Evolutionary conservation across 2,888 invertebrate genomes (phyloP).

Genomic region (Phymatocera aterrima): DNA sequence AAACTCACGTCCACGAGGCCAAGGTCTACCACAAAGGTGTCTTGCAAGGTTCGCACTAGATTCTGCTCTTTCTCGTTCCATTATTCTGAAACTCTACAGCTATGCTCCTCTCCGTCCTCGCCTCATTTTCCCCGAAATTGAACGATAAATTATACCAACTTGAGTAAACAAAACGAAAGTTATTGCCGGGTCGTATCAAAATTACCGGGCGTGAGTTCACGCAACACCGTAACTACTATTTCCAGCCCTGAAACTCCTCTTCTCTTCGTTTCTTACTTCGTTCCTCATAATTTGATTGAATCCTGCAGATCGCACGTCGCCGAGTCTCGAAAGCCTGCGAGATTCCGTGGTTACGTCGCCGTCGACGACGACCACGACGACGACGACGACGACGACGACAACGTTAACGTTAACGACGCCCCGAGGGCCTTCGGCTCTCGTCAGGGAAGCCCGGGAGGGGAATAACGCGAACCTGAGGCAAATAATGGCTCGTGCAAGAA

Average conservation of each 20-base stretch:
- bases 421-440: slow-evolving; percentile 71
- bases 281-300: not conserved
- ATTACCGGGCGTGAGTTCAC: not conserved
- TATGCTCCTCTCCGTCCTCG: not conserved
- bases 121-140: too few species aligned
- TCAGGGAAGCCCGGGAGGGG: slow-evolving; percentile 77
- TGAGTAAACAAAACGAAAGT: not conserved
- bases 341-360: slow-evolving; percentile 17
- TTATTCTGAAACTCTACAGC: slow-evolving; percentile 22
- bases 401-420: slow-evolving; percentile 44
- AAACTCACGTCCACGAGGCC: slow-evolving; percentile 67
- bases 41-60: slow-evolving; percentile 62
- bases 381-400: slow-evolving; percentile 13
- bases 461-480: slow-evolving; percentile 75
- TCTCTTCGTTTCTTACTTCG: not conserved
- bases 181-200: not conserved
- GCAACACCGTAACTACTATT: too few species aligned
- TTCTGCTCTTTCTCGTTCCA: not conserved
- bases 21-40: slow-evolving; percentile 70
- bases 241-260: too few species aligned
- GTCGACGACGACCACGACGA: not conserved
- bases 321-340: slow-evolving; percentile 20
- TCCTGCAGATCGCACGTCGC: slow-evolving; percentile 22
- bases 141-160: not conserved
- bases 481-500: slow-evolving; percentile 70